These are phyloP conservation scores for Heliornis fulica DNA, from an alignment of 2,113 vertebrate species.

Conservation along the genomic window DNA sequence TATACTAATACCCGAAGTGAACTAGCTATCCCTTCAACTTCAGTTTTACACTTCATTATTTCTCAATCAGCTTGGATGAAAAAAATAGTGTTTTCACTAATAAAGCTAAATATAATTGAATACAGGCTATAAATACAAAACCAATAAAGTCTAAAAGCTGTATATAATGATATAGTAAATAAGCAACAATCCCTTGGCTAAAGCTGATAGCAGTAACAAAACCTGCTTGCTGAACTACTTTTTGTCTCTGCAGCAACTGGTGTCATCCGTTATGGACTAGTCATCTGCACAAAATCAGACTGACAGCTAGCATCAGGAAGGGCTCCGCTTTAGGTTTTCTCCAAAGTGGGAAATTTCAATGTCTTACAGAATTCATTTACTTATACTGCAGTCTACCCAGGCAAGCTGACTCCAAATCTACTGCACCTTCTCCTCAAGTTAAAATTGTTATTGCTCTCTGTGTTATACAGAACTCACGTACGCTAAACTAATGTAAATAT, in stretches of 20 bases:
- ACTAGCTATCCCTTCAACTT: neutral
- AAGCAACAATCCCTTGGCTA: neutral
- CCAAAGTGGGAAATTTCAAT: neutral
- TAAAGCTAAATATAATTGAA: neutral
- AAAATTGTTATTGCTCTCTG: too few species aligned
- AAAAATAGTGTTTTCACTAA: neutral
- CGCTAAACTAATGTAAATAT: neutral
- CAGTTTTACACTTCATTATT: neutral
- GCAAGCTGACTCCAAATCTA: neutral
- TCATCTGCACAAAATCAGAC: conserved; percentile 7
- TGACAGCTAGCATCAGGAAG: neutral
- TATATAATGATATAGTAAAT: neutral
- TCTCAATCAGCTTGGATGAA: neutral
- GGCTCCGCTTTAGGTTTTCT: neutral
- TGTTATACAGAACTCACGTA: neutral
- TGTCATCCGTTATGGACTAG: neutral
- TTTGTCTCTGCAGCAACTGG: neutral
- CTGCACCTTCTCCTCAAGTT: neutral
- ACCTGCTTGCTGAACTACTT: neutral
- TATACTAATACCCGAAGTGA: neutral
- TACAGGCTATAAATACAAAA: neutral
- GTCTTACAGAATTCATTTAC: neutral
- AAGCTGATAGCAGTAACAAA: neutral
- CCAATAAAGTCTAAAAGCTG: neutral
- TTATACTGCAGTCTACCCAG: neutral